These are phyloP conservation scores for Pholis gunnellus DNA, from an alignment of 2,113 vertebrate species.

Conservation along the genomic window DNA sequence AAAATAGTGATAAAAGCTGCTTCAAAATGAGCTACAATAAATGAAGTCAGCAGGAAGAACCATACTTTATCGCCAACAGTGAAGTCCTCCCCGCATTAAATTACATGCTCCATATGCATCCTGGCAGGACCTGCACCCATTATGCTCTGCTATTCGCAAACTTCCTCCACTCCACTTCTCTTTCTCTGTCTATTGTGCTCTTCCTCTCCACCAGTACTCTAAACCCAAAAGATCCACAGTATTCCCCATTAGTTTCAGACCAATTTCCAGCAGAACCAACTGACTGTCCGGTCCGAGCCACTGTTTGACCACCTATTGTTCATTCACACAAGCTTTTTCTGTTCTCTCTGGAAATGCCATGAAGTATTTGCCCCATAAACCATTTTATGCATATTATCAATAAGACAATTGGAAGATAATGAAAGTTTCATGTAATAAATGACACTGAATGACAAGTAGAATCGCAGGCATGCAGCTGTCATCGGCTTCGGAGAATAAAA, in stretches of 20 bases:
- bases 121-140: constrained; percentile 23
- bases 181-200: constrained; percentile 1
- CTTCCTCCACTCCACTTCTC: constrained; percentile 12
- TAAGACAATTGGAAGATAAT: not conserved
- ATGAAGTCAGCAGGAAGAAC: not conserved
- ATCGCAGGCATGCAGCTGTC: not conserved
- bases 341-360: not conserved
- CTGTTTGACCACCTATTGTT: not conserved
- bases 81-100: constrained; percentile 5
- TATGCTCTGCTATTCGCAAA: constrained; percentile 21
- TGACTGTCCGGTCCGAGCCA: not conserved
- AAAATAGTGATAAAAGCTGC: constrained; percentile 4
- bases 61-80: not conserved
- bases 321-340: constrained; percentile 6
- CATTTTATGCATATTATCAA: not conserved
- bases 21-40: not conserved
- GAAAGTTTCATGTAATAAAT: not conserved
- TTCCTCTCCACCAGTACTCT: constrained; percentile 10
- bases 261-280: constrained; percentile 39
- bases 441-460: not conserved
- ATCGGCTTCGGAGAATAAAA: not conserved
- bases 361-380: not conserved
- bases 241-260: constrained; percentile 11
- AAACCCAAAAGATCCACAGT: constrained; percentile 3
- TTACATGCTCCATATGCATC: constrained; percentile 42